These are phyloP conservation scores for Ophonus ardosiacus DNA, from an alignment of 2,888 invertebrate species.

Conservation along the genomic window DNA sequence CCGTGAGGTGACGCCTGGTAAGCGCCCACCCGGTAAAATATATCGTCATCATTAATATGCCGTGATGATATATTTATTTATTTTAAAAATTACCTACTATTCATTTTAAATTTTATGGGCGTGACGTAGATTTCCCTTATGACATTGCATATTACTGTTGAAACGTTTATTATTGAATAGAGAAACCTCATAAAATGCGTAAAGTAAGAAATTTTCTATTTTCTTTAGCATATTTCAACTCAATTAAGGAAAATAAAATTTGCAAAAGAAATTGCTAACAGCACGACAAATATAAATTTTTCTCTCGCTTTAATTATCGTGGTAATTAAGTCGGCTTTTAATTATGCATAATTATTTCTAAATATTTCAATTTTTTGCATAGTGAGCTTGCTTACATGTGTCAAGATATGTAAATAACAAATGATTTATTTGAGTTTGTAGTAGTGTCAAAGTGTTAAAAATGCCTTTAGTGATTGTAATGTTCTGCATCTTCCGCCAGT, in stretches of 20 bases:
- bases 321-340: slow-evolving; percentile 21
- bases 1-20: too few relatives aligned
- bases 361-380: slow-evolving; percentile 6
- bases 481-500: slow-evolving; percentile 11
- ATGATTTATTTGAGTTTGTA: not conserved
- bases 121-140: not conserved
- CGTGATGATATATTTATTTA: too few relatives aligned
- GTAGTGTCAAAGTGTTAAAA: slow-evolving; percentile 30
- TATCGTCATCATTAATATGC: too few relatives aligned
- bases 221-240: not conserved
- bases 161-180: not conserved
- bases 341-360: slow-evolving; percentile 42
- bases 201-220: not conserved
- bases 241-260: slow-evolving; percentile 35
- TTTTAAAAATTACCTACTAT: too few relatives aligned
- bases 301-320: slow-evolving; percentile 31
- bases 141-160: not conserved
- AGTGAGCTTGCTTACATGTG: slow-evolving; percentile 9
- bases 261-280: not conserved
- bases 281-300: slow-evolving; percentile 16
- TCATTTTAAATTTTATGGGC: too few relatives aligned
- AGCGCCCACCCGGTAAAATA: too few relatives aligned
- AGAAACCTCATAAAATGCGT: not conserved
- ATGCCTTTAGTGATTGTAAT: slow-evolving; percentile 25
- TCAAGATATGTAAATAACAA: slow-evolving; percentile 37